Percentiles rank a stretch among this genome's conserved stretches.
These are phyloP conservation scores for Nothoprocta perdicaria DNA, from an alignment of 2,113 vertebrate species.

Conservation along the genomic window DNA sequence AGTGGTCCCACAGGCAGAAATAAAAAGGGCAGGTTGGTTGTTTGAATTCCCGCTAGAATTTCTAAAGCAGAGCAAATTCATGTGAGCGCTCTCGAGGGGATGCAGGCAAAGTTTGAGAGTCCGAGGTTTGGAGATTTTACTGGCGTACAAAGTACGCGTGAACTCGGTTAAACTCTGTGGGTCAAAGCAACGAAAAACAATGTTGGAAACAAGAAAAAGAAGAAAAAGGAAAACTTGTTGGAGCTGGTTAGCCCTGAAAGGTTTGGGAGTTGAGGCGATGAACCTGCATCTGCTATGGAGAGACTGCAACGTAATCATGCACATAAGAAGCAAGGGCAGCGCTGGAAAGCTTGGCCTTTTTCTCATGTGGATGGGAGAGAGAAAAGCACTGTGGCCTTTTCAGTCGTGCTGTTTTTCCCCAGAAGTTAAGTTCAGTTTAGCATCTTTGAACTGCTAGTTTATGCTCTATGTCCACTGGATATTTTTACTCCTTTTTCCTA, in stretches of 20 bases:
- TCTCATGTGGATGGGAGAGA: neutral
- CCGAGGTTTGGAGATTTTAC: slow-evolving; percentile 1
- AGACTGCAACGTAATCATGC: neutral
- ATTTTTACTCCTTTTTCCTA: neutral
- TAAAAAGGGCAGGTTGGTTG: slow-evolving; percentile 56
- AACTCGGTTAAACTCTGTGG: slow-evolving; percentile 34
- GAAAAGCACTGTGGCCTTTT: neutral
- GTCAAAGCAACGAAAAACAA: neutral
- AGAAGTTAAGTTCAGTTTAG: neutral
- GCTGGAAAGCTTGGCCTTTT: neutral
- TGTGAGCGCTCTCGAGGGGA: neutral
- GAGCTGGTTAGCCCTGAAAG: neutral
- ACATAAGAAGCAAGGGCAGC: neutral
- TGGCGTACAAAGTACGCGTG: neutral
- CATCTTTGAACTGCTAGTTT: neutral
- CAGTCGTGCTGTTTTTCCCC: neutral
- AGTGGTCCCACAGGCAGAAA: slow-evolving; percentile 22
- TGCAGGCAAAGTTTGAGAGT: neutral
- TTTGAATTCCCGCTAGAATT: slow-evolving; percentile 29
- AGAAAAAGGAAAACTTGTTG: neutral
- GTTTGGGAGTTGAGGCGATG: neutral
- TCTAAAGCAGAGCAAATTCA: slow-evolving; percentile 35
- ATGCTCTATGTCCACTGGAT: neutral
- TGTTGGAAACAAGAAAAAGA: neutral
- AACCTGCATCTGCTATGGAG: neutral